phyloP scores from a whole-genome alignment of 2,797 vertebrate species.

The Enteromius viviparus region DNA sequence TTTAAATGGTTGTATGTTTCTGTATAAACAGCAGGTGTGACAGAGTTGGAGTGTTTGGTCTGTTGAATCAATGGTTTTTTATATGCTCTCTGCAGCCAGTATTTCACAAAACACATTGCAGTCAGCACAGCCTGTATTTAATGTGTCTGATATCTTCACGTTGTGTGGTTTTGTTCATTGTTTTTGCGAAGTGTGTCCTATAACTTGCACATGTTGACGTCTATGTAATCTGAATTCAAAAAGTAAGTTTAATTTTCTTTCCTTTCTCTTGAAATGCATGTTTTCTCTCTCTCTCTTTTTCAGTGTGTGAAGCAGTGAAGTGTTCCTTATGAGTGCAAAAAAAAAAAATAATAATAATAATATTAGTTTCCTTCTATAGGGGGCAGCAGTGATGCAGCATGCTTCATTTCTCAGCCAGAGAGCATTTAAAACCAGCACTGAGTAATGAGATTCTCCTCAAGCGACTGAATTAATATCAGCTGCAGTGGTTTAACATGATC shows the following conservation, averaged over 20 bases:
- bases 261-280: background rate
- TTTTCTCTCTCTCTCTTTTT: background rate
- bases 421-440: conserved; percentile 19
- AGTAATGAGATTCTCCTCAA: background rate
- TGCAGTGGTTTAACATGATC: conserved; percentile 29
- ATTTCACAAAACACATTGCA: background rate
- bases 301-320: background rate
- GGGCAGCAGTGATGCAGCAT: conserved; percentile 5
- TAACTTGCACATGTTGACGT: background rate
- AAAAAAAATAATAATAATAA: too few species aligned
- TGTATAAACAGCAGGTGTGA: background rate
- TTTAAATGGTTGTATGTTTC: too few species aligned
- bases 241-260: background rate
- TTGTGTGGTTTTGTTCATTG: background rate
- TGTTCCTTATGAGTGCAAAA: background rate
- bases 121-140: background rate
- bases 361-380: background rate
- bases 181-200: background rate
- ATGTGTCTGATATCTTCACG: background rate
- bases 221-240: background rate
- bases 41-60: background rate
- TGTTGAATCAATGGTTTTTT: background rate
- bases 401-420: background rate
- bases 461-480: conserved; percentile 10
- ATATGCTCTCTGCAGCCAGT: background rate